These are phyloP conservation scores for Bibio marci DNA, from an alignment of 2,888 invertebrate species.

Conservation along the genomic window DNA sequence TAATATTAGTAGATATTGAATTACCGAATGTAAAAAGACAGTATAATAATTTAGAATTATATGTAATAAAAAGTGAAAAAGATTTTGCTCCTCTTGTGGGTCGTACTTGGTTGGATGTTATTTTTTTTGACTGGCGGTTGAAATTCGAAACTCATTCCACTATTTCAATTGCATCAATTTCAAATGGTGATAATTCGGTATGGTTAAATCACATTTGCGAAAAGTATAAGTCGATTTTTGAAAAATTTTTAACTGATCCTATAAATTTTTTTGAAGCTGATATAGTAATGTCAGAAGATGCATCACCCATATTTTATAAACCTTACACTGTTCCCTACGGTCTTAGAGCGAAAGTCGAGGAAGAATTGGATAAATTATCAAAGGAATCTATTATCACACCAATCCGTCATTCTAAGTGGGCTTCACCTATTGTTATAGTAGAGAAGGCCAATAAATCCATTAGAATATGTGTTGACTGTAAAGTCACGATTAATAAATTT, in stretches of 20 bases:
- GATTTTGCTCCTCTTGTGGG: not conserved
- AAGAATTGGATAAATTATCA: constrained; percentile 11
- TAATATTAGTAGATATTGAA: not conserved
- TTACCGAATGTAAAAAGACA: not conserved
- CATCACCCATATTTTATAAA: constrained; percentile 12
- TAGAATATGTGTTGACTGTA: constrained; percentile 19
- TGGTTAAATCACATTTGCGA: not conserved
- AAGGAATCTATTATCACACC: constrained; percentile 10
- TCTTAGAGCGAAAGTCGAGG: constrained; percentile 11
- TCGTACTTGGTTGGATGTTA: not conserved
- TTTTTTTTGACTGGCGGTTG: not conserved
- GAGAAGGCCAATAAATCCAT: constrained; percentile 14
- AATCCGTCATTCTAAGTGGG: constrained; percentile 14
- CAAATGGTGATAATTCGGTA: not conserved
- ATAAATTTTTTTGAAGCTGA: not conserved
- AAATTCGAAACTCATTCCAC: no score
- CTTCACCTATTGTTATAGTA: constrained; percentile 17
- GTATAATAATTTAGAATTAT: not conserved
- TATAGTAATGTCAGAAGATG: not conserved
- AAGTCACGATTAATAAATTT: constrained; percentile 12
- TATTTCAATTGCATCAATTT: not conserved
- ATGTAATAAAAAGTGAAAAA: not conserved
- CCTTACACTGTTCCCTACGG: constrained; percentile 13
- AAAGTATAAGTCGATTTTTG: no score
- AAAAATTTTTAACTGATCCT: not conserved